These are phyloP conservation scores for Porphyrio hochstetteri DNA, from an alignment of 2,113 vertebrate species.

Conservation along the genomic window DNA sequence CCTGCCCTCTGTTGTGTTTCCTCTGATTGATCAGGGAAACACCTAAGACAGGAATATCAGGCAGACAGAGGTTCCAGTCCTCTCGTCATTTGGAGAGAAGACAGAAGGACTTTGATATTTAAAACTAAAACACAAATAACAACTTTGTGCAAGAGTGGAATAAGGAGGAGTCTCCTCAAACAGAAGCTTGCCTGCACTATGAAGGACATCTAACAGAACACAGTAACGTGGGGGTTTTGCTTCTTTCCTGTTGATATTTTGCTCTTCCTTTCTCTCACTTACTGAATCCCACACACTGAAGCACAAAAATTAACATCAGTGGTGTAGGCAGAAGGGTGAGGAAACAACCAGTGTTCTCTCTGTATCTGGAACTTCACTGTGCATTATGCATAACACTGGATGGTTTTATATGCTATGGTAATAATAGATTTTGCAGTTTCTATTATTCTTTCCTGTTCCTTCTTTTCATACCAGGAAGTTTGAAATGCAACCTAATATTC, in stretches of 20 bases:
- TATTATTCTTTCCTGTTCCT: not conserved
- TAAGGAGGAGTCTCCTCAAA: not conserved
- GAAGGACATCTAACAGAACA: not conserved
- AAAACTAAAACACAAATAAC: not conserved
- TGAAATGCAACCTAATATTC: not conserved
- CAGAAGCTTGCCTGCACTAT: not conserved
- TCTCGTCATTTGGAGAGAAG: not conserved
- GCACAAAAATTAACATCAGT: not conserved
- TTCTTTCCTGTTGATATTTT: not conserved
- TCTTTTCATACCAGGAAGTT: not conserved
- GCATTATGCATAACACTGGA: not conserved
- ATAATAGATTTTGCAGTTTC: not conserved
- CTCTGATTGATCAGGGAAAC: not conserved
- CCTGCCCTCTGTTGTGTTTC: not conserved
- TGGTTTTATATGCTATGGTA: not conserved
- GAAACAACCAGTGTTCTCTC: not conserved
- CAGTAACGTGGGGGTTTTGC: not conserved
- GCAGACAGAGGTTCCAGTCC: not conserved
- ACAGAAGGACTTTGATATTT: not conserved
- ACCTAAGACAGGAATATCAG: not conserved
- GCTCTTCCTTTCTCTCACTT: not conserved
- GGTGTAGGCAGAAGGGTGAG: not conserved
- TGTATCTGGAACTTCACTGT: not conserved
- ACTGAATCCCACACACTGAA: not conserved
- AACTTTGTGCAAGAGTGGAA: not conserved